Conservation (phyloP, 2,113 vertebrate species). For the Bubalus kerabau region DNA sequence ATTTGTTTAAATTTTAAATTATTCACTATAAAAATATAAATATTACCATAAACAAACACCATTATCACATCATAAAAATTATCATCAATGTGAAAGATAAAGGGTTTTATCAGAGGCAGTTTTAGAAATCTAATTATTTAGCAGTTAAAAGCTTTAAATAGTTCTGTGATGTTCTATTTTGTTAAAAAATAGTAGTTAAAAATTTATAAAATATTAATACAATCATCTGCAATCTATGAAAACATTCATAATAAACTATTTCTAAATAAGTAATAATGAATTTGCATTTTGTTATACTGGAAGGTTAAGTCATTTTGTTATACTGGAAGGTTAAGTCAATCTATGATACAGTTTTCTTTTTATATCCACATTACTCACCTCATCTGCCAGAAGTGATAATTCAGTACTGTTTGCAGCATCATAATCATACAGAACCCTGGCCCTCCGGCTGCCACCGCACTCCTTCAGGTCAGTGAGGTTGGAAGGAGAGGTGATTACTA, state of each 20-base stretch:
- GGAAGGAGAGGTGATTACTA: slow-evolving; percentile 79
- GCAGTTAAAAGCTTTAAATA: slow-evolving; percentile 34
- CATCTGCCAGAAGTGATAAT: slow-evolving; percentile 96
- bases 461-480: slow-evolving; percentile 87
- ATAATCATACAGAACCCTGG: slow-evolving; percentile 96
- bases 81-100: slow-evolving; percentile 12
- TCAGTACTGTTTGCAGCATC: slow-evolving; percentile 96
- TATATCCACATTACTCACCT: slow-evolving; percentile 81
- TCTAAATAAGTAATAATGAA: neutral
- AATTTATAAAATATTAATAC: neutral
- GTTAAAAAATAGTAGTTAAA: neutral
- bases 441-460: slow-evolving; percentile 90
- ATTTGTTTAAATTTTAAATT: slow-evolving; percentile 19
- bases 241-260: neutral
- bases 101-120: neutral
- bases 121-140: slow-evolving; percentile 3
- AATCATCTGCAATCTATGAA: slow-evolving; percentile 17
- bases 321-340: neutral
- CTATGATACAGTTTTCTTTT: neutral
- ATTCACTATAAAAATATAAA: slow-evolving; percentile 28
- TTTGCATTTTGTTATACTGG: neutral
- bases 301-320: neutral
- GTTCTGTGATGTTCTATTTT: slow-evolving; percentile 13
- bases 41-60: neutral
- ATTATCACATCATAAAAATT: neutral